These are phyloP conservation scores for Cremastinae sp. DNA, from an alignment of 2,888 invertebrate genomes.

Conservation along the genomic window DNA sequence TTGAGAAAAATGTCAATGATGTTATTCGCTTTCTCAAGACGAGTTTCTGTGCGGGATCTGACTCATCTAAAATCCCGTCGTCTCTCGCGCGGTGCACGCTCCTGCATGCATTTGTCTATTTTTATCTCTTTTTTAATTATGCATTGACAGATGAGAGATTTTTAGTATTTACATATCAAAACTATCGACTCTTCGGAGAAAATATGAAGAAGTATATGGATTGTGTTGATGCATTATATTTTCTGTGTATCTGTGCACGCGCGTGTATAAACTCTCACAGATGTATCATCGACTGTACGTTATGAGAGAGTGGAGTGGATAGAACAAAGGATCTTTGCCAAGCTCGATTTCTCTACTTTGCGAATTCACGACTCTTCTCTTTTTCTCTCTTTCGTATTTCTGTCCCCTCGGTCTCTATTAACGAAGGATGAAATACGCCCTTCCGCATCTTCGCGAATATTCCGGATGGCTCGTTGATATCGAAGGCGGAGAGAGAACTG, in stretches of 20 bases:
- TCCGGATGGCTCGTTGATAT: slow-evolving; percentile 40
- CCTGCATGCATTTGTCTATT: no score
- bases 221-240: slow-evolving; percentile 5
- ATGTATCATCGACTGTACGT: slow-evolving; percentile 27
- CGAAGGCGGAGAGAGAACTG: slow-evolving; percentile 14
- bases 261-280: background rate
- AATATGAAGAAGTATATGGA: slow-evolving; percentile 6
- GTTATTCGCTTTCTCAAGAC: no score
- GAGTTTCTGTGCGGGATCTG: no score
- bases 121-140: slow-evolving; percentile 27
- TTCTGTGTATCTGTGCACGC: background rate
- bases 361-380: slow-evolving; percentile 1
- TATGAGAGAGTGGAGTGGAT: slow-evolving; percentile 30
- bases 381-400: slow-evolving; percentile 10
- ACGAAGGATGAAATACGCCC: slow-evolving; percentile 43
- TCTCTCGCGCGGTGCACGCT: background rate
- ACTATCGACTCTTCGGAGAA: slow-evolving; percentile 63
- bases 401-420: slow-evolving; percentile 37
- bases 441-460: slow-evolving; percentile 29
- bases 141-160: slow-evolving; percentile 59
- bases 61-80: slow-evolving; percentile 15
- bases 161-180: slow-evolving; percentile 71
- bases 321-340: slow-evolving; percentile 50
- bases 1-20: no score
- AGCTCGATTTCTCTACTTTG: slow-evolving; percentile 46